Conservation (phyloP, 2,888 invertebrate genomes). For the Dolomedes plantarius region DNA sequence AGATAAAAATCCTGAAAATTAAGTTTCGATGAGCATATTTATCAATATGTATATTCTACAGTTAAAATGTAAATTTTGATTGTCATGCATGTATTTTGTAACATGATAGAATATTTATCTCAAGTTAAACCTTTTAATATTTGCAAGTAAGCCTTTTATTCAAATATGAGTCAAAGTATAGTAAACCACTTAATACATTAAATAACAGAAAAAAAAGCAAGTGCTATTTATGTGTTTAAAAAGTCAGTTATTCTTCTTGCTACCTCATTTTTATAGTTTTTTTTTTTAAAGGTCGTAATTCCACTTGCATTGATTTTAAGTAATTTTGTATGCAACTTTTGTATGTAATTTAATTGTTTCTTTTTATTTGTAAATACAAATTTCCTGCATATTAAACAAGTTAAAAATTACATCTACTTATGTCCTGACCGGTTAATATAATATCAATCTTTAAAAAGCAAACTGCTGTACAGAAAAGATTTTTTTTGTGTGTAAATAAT, state of each 20-base stretch:
- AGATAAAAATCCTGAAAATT: no score
- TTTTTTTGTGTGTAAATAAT: no score
- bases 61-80: no score
- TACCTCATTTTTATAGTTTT: conserved; percentile 55
- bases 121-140: no score
- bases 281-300: not conserved
- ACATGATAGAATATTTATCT: no score
- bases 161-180: not conserved
- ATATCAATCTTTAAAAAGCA: no score
- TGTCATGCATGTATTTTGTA: no score
- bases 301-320: conserved; percentile 1
- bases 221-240: conserved; percentile 28
- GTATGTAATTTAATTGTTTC: not conserved
- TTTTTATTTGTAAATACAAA: conserved; percentile 15
- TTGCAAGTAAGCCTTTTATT: no score
- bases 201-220: not conserved
- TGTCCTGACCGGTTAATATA: no score
- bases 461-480: no score
- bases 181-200: not conserved
- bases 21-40: no score
- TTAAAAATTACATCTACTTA: not conserved
- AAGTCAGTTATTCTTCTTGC: conserved; percentile 32
- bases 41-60: no score
- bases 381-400: conserved; percentile 17
- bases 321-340: not conserved